These are phyloP conservation scores for Sylvilagus floridanus DNA, from an alignment of 2,797 vertebrate species.

Conservation along the genomic window DNA sequence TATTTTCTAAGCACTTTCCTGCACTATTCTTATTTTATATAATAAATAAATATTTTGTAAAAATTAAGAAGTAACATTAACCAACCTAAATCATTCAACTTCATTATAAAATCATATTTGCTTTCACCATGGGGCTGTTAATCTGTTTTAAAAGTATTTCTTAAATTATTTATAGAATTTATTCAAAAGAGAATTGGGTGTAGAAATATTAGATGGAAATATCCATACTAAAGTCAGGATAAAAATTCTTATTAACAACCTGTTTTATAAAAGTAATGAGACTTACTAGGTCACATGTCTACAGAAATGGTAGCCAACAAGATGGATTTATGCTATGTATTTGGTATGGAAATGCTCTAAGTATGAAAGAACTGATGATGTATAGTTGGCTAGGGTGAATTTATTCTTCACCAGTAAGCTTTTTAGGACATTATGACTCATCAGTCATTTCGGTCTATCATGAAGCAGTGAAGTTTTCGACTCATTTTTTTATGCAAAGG, in stretches of 20 bases:
- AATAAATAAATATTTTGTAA: slow-evolving; percentile 24
- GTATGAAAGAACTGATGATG: slow-evolving; percentile 57
- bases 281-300: slow-evolving; percentile 63
- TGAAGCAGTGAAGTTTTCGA: slow-evolving; percentile 60
- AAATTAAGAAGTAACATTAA: not conserved
- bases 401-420: slow-evolving; percentile 74
- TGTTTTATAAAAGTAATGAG: slow-evolving; percentile 74
- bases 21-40: not conserved
- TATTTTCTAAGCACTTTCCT: not conserved
- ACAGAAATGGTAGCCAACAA: slow-evolving; percentile 76
- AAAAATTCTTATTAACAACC: slow-evolving; percentile 70
- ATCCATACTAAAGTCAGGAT: slow-evolving; percentile 50
- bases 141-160: not conserved
- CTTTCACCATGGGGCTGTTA: not conserved
- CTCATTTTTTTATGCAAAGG: slow-evolving; percentile 67
- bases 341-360: slow-evolving; percentile 73
- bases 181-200: not conserved
- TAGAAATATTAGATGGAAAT: slow-evolving; percentile 64
- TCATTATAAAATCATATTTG: not conserved
- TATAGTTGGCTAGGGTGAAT: slow-evolving; percentile 72
- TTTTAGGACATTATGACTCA: slow-evolving; percentile 74
- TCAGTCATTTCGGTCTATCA: slow-evolving; percentile 68
- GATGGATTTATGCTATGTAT: slow-evolving; percentile 76
- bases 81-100: not conserved
- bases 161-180: not conserved